A percentile compares a stretch with the other conserved stretches of the same genome.
These are phyloP conservation scores for Platycercus adscitus DNA, from an alignment of 2,113 vertebrate species.

Conservation along the genomic window DNA sequence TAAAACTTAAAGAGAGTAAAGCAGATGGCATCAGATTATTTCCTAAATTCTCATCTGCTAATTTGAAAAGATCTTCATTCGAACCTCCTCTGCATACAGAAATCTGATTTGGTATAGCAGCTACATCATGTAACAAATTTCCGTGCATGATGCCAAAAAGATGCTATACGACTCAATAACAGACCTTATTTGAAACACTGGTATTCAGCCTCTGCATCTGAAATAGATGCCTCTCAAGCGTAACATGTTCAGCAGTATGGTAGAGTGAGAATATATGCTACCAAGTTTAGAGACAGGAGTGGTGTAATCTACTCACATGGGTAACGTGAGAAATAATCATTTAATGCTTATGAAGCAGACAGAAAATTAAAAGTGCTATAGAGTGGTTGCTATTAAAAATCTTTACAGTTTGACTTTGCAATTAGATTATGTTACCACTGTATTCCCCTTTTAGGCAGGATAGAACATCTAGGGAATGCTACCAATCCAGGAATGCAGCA, in stretches of 20 bases:
- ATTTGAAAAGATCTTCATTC: neutral
- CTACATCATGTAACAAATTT: neutral
- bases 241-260: neutral
- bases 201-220: neutral
- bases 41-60: neutral
- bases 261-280: neutral
- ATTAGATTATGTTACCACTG: neutral
- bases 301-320: neutral
- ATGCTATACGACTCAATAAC: neutral
- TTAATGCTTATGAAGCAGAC: conserved; percentile 14
- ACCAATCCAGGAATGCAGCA: neutral
- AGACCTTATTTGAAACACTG: neutral
- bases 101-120: neutral
- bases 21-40: neutral
- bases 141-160: neutral
- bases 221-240: neutral
- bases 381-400: conserved; percentile 21
- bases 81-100: neutral
- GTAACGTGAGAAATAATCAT: conserved; percentile 19
- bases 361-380: conserved; percentile 22
- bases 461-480: conserved; percentile 35
- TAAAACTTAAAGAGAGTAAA: conserved; percentile 2
- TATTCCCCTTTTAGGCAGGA: conserved; percentile 6
- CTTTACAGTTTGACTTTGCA: conserved; percentile 38
- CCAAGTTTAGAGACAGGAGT: neutral